A percentile compares a stretch with the other conserved stretches of the same genome.
phyloP scores from a whole-genome alignment of 2,888 invertebrate genomes.

The Euplagia quadripunctaria region DNA sequence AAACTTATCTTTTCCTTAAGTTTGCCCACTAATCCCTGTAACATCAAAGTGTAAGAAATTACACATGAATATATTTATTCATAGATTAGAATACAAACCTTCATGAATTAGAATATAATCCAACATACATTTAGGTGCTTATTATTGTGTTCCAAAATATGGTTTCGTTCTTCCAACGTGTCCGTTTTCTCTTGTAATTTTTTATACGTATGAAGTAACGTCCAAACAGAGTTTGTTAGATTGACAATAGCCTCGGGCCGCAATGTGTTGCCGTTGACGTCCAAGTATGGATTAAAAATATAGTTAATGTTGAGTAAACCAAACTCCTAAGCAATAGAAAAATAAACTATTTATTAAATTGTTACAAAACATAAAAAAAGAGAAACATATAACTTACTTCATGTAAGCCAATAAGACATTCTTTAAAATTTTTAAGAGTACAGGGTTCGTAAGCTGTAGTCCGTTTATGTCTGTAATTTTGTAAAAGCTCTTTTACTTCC shows the following conservation, averaged over 20 bases:
- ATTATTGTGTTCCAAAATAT: constrained; percentile 74
- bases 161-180: constrained; percentile 71
- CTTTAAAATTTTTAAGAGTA: constrained; percentile 72
- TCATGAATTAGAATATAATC: not conserved
- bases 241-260: constrained; percentile 70
- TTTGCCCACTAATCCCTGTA: constrained; percentile 65
- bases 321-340: constrained; percentile 66
- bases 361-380: not conserved
- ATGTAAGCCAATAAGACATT: constrained; percentile 78
- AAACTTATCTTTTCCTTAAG: constrained; percentile 68
- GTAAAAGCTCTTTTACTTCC: constrained; percentile 80
- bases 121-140: constrained; percentile 77
- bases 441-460: constrained; percentile 79
- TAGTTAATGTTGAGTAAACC: constrained; percentile 75
- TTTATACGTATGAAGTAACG: constrained; percentile 73
- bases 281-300: constrained; percentile 77
- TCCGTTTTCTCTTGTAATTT: constrained; percentile 68
- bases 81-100: too few species aligned
- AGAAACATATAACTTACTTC: constrained; percentile 63
- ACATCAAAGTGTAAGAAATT: constrained; percentile 15
- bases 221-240: constrained; percentile 78
- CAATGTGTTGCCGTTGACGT: constrained; percentile 64
- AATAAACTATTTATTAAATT: not conserved
- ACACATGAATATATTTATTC: constrained; percentile 14
- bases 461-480: constrained; percentile 78